Evolutionary conservation across 1,140 invertebrate genomes (phyloP).

Genomic region (Drosophila orosa): DNA sequence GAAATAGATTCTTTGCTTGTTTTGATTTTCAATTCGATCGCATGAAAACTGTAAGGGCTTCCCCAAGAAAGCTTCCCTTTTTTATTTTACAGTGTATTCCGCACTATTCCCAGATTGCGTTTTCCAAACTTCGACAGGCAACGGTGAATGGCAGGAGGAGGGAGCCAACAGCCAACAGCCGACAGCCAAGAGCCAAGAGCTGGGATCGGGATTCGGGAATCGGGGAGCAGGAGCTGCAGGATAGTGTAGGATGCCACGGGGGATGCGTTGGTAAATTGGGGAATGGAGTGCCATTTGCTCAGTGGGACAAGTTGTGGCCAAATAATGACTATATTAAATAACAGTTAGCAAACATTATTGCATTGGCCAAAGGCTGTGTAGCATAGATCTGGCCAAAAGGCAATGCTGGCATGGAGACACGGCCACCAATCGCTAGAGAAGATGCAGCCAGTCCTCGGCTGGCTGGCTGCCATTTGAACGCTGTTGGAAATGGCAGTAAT

Average conservation of each 20-base stretch:
- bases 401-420: slow-evolving; percentile 21
- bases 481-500: slow-evolving; percentile 83
- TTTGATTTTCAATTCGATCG: no score
- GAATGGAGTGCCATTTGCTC: slow-evolving; percentile 51
- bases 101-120: slow-evolving; percentile 24
- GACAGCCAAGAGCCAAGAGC: background rate
- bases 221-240: slow-evolving; percentile 4
- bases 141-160: slow-evolving; percentile 31
- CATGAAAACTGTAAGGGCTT: no score
- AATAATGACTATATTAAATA: slow-evolving; percentile 71
- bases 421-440: slow-evolving; percentile 23
- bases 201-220: background rate
- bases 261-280: slow-evolving; percentile 45
- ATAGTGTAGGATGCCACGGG: slow-evolving; percentile 12
- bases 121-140: slow-evolving; percentile 42
- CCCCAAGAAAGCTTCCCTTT: no score
- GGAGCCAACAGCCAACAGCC: no score
- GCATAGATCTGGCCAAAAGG: slow-evolving; percentile 53
- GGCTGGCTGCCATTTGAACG: slow-evolving; percentile 73
- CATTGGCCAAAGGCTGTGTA: slow-evolving; percentile 47
- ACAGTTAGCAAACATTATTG: slow-evolving; percentile 67
- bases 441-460: slow-evolving; percentile 37
- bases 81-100: slow-evolving; percentile 9
- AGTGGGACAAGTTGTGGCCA: slow-evolving; percentile 61
- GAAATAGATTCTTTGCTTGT: no score